Conservation (phyloP, 1,140 invertebrate species). For the Aphelinus atriplicis region DNA sequence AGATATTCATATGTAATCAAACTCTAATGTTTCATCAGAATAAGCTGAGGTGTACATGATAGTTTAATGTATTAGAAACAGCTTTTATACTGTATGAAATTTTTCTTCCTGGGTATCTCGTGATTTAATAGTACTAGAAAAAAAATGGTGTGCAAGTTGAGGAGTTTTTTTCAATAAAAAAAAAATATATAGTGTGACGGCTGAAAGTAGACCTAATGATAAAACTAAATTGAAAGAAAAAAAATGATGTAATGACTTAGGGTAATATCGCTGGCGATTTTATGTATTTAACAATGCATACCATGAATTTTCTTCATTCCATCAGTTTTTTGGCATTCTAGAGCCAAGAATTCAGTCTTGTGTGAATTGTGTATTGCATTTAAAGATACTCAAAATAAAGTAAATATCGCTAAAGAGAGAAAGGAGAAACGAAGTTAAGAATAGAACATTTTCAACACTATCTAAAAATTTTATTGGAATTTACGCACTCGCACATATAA, state of each 20-base stretch:
- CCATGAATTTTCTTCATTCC: slow-evolving; percentile 56
- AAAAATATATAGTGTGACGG: slow-evolving; percentile 26
- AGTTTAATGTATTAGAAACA: no score
- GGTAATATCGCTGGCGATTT: slow-evolving; percentile 60
- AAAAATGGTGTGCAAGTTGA: slow-evolving; percentile 9
- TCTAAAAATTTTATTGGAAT: no score
- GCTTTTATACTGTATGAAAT: not conserved
- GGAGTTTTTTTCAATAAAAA: slow-evolving; percentile 30
- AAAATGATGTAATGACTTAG: slow-evolving; percentile 41
- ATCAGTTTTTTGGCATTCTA: slow-evolving; percentile 37
- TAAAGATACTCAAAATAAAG: slow-evolving; percentile 30
- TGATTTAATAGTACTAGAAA: slow-evolving; percentile 26
- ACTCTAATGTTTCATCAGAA: no score
- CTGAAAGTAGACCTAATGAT: slow-evolving; percentile 36
- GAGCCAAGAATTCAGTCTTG: slow-evolving; percentile 10
- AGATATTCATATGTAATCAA: no score
- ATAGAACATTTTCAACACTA: not conserved
- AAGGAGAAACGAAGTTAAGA: not conserved
- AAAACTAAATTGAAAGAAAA: slow-evolving; percentile 39
- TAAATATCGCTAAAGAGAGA: slow-evolving; percentile 13
- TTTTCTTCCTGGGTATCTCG: slow-evolving; percentile 24
- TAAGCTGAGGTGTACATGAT: no score
- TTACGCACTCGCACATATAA: not conserved
- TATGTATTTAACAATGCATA: slow-evolving; percentile 54
- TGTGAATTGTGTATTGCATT: slow-evolving; percentile 33